Conservation (phyloP, 1,140 invertebrate genomes). For the Temnothorax nylanderi region DNA sequence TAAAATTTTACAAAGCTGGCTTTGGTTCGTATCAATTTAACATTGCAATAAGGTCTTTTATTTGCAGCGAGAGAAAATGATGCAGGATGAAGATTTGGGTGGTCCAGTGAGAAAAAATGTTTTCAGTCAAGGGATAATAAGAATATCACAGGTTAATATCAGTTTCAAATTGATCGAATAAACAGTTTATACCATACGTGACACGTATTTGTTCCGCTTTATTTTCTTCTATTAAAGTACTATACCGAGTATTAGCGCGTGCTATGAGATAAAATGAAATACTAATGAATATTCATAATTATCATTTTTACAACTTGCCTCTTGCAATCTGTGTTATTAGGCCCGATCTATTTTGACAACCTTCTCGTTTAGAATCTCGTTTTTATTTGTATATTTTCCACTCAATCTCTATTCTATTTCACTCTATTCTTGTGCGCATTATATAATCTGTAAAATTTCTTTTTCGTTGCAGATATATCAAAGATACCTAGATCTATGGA, state of each 20-base stretch:
- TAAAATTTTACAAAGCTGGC: not conserved
- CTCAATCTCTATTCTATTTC: not conserved
- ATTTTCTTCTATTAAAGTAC: not conserved
- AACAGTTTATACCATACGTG: not conserved
- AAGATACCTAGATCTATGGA: conserved; percentile 83
- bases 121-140: conserved; percentile 79
- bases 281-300: not conserved
- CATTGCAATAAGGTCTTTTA: conserved; percentile 1
- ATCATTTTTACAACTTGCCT: not conserved
- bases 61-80: conserved; percentile 79
- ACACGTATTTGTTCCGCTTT: not conserved
- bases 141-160: conserved; percentile 82
- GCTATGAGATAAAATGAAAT: not conserved
- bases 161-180: no score
- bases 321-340: no score
- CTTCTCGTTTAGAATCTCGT: not conserved
- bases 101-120: conserved; percentile 79
- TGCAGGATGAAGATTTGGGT: conserved; percentile 85
- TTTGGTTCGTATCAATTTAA: conserved; percentile 1
- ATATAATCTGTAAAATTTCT: conserved; percentile 6
- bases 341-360: no score
- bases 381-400: not conserved
- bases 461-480: conserved; percentile 81
- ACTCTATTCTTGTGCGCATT: not conserved
- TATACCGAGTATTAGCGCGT: no score